Conservation (phyloP, 2,888 invertebrate genomes). For the Conchocele bisecta region DNA sequence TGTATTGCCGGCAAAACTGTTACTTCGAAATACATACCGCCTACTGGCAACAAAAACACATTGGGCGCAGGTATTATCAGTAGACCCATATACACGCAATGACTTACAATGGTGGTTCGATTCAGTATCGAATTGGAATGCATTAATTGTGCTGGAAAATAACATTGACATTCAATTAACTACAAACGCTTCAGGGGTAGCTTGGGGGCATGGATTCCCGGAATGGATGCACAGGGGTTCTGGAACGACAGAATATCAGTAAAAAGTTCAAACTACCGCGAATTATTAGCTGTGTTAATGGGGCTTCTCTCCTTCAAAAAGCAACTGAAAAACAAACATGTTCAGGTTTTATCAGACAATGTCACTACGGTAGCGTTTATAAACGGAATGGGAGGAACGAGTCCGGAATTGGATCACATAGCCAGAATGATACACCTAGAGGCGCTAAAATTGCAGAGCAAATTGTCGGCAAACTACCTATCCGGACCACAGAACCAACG, state of each 20-base stretch:
- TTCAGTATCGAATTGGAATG: not conserved
- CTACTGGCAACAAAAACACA: not conserved
- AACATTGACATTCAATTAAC: not conserved
- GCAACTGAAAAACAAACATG: not conserved
- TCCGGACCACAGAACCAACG: not conserved
- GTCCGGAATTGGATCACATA: not conserved
- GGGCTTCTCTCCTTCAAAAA: not conserved
- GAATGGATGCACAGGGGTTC: slow-evolving; percentile 1
- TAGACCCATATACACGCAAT: not conserved
- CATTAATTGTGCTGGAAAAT: not conserved
- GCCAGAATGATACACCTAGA: not conserved
- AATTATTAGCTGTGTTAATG: slow-evolving; percentile 13
- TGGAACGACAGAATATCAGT: not conserved
- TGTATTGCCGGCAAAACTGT: slow-evolving; percentile 17
- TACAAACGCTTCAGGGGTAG: not conserved
- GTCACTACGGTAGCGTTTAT: not conserved
- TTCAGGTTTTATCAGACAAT: slow-evolving; percentile 9
- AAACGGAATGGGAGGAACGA: not conserved
- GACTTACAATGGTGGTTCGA: slow-evolving; percentile 4
- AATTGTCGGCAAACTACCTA: not conserved
- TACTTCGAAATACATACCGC: slow-evolving; percentile 11
- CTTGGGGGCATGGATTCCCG: slow-evolving; percentile 3
- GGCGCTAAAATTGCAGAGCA: not conserved
- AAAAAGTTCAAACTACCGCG: slow-evolving; percentile 12
- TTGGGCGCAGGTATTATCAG: not conserved